phyloP scores from a whole-genome alignment of 2,797 vertebrate genomes.

The Sebastes glaucus region DNA sequence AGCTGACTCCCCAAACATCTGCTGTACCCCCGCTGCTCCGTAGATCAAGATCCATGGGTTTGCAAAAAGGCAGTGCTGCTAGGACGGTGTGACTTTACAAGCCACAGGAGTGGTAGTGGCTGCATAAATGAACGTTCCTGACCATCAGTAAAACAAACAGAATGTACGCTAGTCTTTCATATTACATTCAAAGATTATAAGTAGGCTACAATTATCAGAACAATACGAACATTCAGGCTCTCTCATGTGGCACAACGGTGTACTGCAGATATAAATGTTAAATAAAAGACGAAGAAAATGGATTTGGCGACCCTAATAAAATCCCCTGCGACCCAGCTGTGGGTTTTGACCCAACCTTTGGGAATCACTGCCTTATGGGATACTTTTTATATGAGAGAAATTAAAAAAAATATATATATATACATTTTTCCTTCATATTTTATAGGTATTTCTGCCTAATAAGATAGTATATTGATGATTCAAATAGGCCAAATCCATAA shows the following conservation, averaged over 20 bases:
- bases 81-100: conserved; percentile 49
- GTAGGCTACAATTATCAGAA: too few species aligned
- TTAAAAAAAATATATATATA: too few species aligned
- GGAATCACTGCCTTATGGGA: not conserved
- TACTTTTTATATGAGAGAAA: not conserved
- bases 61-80: conserved; percentile 5
- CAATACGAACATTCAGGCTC: too few species aligned
- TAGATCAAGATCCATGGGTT: conserved; percentile 66
- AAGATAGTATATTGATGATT: not conserved
- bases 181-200: too few species aligned
- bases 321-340: too few species aligned
- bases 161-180: too few species aligned
- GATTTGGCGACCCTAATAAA: too few species aligned
- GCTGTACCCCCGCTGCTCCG: conserved; percentile 46
- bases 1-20: conserved; percentile 63
- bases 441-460: not conserved
- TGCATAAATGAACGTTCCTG: not conserved
- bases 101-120: conserved; percentile 24
- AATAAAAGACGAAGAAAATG: too few species aligned
- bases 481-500: not conserved
- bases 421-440: not conserved
- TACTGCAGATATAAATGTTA: too few species aligned
- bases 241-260: too few species aligned
- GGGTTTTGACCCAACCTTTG: too few species aligned
- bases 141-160: too few species aligned